Conservation (phyloP, 2,113 vertebrate species). For the chimpanzee (Pan troglodytes) region NHGRI_mPanTro3-v2.1_pri NC_072413.2:20896001-20896500, state of each 20-base stretch:
- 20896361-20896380: conserved; percentile 64
- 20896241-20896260: conserved; percentile 60
- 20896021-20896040: background rate
- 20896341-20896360: conserved; percentile 66
- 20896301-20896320: conserved; percentile 76
- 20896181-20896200: conserved; percentile 50
- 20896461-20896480: conserved; percentile 61
- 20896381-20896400: conserved; percentile 72
- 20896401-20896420: conserved; percentile 69
- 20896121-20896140: conserved; percentile 55
- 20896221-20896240: conserved; percentile 45
- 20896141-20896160: conserved; percentile 64
- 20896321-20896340: conserved; percentile 73
- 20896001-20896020: conserved; percentile 1
- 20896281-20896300: conserved; percentile 78
- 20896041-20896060: background rate
- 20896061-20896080: conserved; percentile 20
- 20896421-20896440: conserved; percentile 73
- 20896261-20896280: conserved; percentile 67
- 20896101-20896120: background rate
- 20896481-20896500: conserved; percentile 65
- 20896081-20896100: conserved; percentile 36
- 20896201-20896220: conserved; percentile 60
- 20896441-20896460: conserved; percentile 36
- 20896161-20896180: conserved; percentile 58